phyloP scores from a whole-genome alignment of 2,888 invertebrate species.

The Cryptophagus acutangulus region DNA sequence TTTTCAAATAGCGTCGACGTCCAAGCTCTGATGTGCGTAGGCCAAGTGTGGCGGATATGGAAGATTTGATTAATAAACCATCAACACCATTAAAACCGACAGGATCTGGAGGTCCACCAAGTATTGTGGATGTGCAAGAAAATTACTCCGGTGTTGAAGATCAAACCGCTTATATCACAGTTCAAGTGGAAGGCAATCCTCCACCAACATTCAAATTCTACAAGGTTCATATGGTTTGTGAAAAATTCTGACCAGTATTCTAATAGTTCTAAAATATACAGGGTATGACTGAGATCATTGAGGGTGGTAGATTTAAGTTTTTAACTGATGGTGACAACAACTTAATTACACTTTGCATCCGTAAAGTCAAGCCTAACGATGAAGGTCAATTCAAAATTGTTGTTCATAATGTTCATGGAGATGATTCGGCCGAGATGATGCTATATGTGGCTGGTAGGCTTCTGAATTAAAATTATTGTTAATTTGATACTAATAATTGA shows the following conservation, averaged over 20 bases:
- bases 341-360: slow-evolving; percentile 88
- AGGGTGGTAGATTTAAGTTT: slow-evolving; percentile 93
- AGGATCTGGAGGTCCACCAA: slow-evolving; percentile 71
- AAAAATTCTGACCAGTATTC: not conserved
- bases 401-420: slow-evolving; percentile 89
- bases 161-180: slow-evolving; percentile 87
- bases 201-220: slow-evolving; percentile 93
- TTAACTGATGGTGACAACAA: slow-evolving; percentile 91
- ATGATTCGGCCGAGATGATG: slow-evolving; percentile 93
- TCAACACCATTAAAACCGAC: slow-evolving; percentile 80
- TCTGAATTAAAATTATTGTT: slow-evolving; percentile 7
- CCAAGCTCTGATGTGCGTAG: slow-evolving; percentile 87
- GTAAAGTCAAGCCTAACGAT: slow-evolving; percentile 94
- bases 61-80: slow-evolving; percentile 85
- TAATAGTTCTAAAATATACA: slow-evolving; percentile 22
- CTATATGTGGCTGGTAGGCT: slow-evolving; percentile 87
- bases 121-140: slow-evolving; percentile 88
- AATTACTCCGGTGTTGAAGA: slow-evolving; percentile 97
- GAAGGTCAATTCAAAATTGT: slow-evolving; percentile 93
- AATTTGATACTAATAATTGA: slow-evolving; percentile 2
- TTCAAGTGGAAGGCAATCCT: slow-evolving; percentile 91
- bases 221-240: slow-evolving; percentile 58
- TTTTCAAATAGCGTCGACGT: slow-evolving; percentile 63
- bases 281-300: slow-evolving; percentile 87
- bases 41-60: slow-evolving; percentile 84